Evolutionary conservation across 2,888 invertebrate genomes (phyloP), one percentile per base, ranked within the genome.

Genomic region (Cybosia mesomella): DNA sequence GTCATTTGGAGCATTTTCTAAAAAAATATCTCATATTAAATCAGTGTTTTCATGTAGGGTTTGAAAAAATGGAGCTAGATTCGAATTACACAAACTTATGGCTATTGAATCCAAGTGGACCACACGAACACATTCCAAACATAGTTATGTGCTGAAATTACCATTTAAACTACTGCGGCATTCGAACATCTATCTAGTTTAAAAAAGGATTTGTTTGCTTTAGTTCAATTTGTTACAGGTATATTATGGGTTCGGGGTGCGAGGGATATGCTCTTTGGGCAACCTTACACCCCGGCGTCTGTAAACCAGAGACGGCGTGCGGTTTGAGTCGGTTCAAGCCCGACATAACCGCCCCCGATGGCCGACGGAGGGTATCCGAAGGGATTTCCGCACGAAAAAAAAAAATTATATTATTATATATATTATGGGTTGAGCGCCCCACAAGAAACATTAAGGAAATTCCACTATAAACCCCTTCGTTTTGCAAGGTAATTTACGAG

Each of bases 381-480:
- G n/a, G n/a, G n/a, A n/a, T n/a, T n/a, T n/a, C n/a, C n/a, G n/a
- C n/a, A n/a, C n/a, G n/a, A n/a, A n/a, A n/a, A n/a, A n/a, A n/a
- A n/a, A n/a, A n/a, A n/a, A n/a, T n/a, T n/a, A n/a, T n/a, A n/a
- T n/a, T n/a, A n/a, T n/a, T n/a, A n/a, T n/a, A n/a, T n/a, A n/a
- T n/a, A n/a, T n/a, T n/a, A n/a, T n/a, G n/a, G n/a, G n/a, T n/a
- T n/a, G n/a, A n/a, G n/a, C n/a, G n/a, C n/a, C n/a, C n/a, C 49
- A n/a, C n/a, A n/a, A n/a, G 49, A 49, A 49, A 49, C 18, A 49
- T 49, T n/a, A 49, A 49, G 49, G 49, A 49, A 49, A 49, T 49
- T 49, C n/a, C 18, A n/a, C 49, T 8, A 49, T 49, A n/a, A 49
- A 49, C 49, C 49, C 49, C 49, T 49, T 49, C n/a, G 49, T 8